A percentile compares a stretch with the other conserved stretches of the same genome.
phyloP scores from a whole-genome alignment of 2,797 vertebrate genomes.

The Trichosurus vulpecula region DNA sequence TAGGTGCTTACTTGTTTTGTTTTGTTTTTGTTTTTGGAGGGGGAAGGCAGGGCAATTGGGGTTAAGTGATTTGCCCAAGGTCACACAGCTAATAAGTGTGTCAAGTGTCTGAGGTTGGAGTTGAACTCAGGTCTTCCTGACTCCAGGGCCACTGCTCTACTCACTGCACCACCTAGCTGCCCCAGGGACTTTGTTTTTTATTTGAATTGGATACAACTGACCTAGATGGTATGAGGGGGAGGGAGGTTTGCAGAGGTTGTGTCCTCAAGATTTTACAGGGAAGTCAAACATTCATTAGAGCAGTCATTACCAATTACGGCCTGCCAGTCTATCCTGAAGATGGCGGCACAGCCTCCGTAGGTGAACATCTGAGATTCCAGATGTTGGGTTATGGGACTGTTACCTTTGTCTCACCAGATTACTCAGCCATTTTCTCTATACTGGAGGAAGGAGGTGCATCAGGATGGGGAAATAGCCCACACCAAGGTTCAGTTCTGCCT shows the following conservation, averaged over 20 bases:
- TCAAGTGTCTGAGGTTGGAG: no score
- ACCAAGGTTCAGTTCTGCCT: slow-evolving; percentile 47
- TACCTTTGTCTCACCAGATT: not conserved
- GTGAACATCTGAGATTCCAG: not conserved
- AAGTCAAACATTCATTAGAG: not conserved
- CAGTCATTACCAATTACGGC: not conserved
- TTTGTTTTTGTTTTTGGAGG: no score
- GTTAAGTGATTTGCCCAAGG: no score
- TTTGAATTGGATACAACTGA: not conserved
- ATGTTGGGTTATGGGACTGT: not conserved
- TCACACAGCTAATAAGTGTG: no score
- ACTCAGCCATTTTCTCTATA: not conserved
- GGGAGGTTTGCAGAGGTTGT: not conserved
- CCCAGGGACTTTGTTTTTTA: not conserved
- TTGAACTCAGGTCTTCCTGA: no score
- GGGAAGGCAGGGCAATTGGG: no score
- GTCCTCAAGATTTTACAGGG: not conserved
- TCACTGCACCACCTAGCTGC: no score
- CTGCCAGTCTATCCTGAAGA: not conserved
- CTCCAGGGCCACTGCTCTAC: no score
- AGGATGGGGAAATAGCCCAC: not conserved
- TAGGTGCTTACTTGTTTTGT: not conserved
- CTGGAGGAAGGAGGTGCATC: not conserved
- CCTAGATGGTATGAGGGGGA: not conserved
- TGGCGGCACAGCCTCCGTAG: not conserved